These are phyloP conservation scores for sheep (Ovis aries) DNA, from an alignment of 2,113 vertebrate species.

Conservation along the genomic window DNA sequence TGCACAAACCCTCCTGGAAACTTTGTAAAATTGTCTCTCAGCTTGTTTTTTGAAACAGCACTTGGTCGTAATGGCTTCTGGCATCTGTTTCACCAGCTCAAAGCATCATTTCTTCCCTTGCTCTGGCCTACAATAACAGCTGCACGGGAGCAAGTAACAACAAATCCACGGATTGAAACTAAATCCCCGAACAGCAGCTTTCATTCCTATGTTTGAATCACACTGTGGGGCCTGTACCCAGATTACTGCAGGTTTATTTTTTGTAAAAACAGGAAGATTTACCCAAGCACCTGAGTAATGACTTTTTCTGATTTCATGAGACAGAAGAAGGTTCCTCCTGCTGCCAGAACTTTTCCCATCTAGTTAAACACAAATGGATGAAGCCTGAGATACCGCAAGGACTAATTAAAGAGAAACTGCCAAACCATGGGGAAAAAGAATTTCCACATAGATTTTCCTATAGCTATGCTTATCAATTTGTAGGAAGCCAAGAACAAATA, in stretches of 20 bases:
- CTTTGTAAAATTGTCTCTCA: not conserved
- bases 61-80: not conserved
- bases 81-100: conserved; percentile 11
- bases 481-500: conserved; percentile 32
- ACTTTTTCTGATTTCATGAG: not conserved
- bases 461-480: conserved; percentile 12
- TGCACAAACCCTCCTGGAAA: not conserved
- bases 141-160: conserved; percentile 8
- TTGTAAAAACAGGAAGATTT: not conserved
- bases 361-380: conserved; percentile 31
- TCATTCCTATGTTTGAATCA: not conserved
- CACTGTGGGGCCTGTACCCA: not conserved
- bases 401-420: conserved; percentile 44
- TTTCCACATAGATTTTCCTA: conserved; percentile 29
- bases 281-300: not conserved
- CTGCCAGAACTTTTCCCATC: not conserved
- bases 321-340: not conserved
- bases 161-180: not conserved
- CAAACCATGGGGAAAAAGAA: not conserved
- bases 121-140: not conserved
- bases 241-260: not conserved
- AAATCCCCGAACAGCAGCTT: not conserved
- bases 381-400: not conserved
- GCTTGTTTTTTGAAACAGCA: not conserved
- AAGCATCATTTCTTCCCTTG: not conserved